Base-by-base conservation (phyloP, 2,113 vertebrate genomes). In the Rhizomys pruinosus region DNA sequence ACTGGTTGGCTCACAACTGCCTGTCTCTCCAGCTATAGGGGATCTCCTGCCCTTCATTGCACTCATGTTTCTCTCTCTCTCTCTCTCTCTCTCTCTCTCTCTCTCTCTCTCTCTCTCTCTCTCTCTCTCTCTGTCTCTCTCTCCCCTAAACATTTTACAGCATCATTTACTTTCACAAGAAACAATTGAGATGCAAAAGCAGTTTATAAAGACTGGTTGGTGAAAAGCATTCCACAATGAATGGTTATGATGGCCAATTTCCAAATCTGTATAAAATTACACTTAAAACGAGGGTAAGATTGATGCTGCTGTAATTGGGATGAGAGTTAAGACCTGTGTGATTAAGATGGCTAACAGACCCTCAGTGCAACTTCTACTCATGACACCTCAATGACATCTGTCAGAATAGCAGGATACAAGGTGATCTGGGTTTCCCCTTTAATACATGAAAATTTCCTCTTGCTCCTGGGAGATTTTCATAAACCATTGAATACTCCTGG, bases 131-230 rank as follows among this genome's bases (percentile, higher is more conserved):
- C n/a, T n/a, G n/a, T n/a, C n/a, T n/a, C n/a, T n/a, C n/a, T n/a
- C n/a, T n/a, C n/a, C n/a, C n/a, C n/a, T n/a, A 74, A 44, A 80
- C 29, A 4, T 81, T 85, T 81, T 12, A 42, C 32, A 7, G 42
- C n/a, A n/a, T 7, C 12, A 42, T 42, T 85, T 91, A 90, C 44
- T n/a, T 47, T 47, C 22, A 68, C 7, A 72, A 84, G 29, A 25
- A 89, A 73, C 2, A 76, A 61, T 3, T 94, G 57, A 91, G 34
- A 63, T 78, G 23, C n/a, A 73, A 87, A 93, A 15, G 27, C 25
- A 89, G 13, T 69, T 87, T 72, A 82, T 44, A 89, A 91, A 91
- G 87, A 82, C 42, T 37, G 32, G 84, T 92, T 77, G 5, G 5
- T 37, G 34, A 77, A 77, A 95, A 81, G 34, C 42, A 12, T n/a